phyloP scores from a whole-genome alignment of 2,797 vertebrate genomes.

The Clangula hyemalis region DNA sequence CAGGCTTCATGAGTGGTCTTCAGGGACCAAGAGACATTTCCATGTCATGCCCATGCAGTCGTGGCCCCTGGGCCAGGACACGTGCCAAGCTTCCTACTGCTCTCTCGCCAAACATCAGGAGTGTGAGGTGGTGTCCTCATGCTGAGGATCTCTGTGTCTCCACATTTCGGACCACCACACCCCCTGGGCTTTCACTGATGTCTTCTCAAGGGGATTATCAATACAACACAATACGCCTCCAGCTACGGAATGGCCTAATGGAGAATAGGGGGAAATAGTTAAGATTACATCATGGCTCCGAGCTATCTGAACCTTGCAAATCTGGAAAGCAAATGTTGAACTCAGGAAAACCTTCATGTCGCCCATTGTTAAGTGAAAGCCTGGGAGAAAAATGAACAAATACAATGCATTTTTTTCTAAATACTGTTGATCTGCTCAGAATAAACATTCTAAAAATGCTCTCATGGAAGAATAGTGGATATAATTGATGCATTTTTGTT shows the following conservation, averaged over 20 bases:
- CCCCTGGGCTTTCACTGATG: not conserved
- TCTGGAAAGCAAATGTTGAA: constrained; percentile 54
- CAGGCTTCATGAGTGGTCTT: not conserved
- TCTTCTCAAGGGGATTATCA: constrained; percentile 24
- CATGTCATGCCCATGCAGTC: rapidly evolving
- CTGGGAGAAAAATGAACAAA: constrained; percentile 44
- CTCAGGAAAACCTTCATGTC: constrained; percentile 43
- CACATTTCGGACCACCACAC: not conserved
- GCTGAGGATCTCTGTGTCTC: not conserved
- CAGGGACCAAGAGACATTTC: not conserved
- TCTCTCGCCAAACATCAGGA: not conserved
- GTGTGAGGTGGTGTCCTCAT: not conserved
- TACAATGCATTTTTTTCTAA: constrained; percentile 23
- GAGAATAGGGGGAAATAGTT: constrained; percentile 58
- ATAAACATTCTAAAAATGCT: constrained; percentile 45
- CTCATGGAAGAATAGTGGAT: not conserved
- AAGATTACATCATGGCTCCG: constrained; percentile 33
- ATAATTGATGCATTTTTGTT: constrained; percentile 15
- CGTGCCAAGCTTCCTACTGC: not conserved
- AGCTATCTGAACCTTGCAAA: not conserved
- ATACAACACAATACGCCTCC: not conserved
- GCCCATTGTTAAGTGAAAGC: constrained; percentile 55
- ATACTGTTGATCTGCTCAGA: constrained; percentile 6
- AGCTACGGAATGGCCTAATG: not conserved
- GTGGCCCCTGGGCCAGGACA: not conserved